Evolutionary conservation across 2,888 invertebrate genomes (phyloP).

Genomic region (Troides oblongomaculatus): DNA sequence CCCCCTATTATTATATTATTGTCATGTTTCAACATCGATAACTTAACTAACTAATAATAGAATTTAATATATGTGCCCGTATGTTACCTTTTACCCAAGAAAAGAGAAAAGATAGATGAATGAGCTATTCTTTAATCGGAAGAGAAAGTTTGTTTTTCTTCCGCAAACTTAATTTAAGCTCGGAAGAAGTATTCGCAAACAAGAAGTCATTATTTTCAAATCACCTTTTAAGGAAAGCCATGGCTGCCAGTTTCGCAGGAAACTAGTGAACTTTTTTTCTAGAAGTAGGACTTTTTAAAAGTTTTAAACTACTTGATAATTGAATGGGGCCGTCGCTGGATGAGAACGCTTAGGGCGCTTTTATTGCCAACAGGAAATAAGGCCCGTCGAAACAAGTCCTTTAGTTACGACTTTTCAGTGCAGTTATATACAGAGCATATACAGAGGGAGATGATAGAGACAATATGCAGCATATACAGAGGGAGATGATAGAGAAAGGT

Average conservation of each 20-base stretch:
- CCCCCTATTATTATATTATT: too few species aligned
- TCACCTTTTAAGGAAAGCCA: not conserved
- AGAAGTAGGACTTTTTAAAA: slow-evolving; percentile 9
- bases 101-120: not conserved
- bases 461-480: too few species aligned
- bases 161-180: not conserved
- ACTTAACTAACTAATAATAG: too few species aligned
- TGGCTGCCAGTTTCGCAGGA: not conserved
- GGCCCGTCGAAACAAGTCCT: slow-evolving; percentile 12
- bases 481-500: not conserved
- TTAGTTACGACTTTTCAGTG: slow-evolving; percentile 3
- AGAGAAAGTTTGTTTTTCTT: not conserved
- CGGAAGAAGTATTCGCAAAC: not conserved
- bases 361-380: slow-evolving; percentile 14
- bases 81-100: not conserved
- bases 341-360: slow-evolving; percentile 4
- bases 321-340: slow-evolving; percentile 4
- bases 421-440: too few species aligned
- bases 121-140: too few species aligned
- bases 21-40: not conserved
- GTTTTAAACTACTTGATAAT: slow-evolving; percentile 18
- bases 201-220: not conserved
- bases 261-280: slow-evolving; percentile 2
- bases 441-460: too few species aligned
- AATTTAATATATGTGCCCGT: not conserved